phyloP scores from a whole-genome alignment of 2,797 vertebrate species.

The Rhincodon typus region DNA sequence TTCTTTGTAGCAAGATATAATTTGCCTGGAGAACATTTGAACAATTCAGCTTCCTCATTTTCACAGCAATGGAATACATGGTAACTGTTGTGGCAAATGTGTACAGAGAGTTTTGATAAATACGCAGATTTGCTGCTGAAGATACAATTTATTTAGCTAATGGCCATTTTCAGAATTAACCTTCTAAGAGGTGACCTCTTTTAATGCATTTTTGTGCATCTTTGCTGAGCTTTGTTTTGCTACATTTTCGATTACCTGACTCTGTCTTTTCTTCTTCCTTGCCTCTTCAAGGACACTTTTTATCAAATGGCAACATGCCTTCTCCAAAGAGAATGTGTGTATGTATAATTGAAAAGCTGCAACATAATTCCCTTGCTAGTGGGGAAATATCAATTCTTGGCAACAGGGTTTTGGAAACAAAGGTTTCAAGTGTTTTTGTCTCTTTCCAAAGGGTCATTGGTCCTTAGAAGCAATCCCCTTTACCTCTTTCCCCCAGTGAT shows the following conservation, averaged over 20 bases:
- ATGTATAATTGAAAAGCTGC: constrained; percentile 5
- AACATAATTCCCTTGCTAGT: background rate
- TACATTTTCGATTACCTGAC: background rate
- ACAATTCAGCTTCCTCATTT: background rate
- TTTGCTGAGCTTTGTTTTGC: background rate
- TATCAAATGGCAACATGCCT: background rate
- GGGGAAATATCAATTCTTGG: background rate
- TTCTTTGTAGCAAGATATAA: background rate
- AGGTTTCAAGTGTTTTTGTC: background rate
- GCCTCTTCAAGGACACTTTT: constrained; percentile 8
- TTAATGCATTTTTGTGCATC: background rate
- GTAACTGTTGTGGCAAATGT: background rate
- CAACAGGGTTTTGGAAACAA: background rate
- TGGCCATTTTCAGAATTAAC: background rate
- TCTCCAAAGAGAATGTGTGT: background rate
- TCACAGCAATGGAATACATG: background rate
- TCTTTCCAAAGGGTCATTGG: constrained; percentile 4
- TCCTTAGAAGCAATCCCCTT: background rate
- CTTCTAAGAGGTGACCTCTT: background rate
- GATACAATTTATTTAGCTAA: background rate
- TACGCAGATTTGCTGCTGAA: background rate
- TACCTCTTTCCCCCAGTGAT: background rate
- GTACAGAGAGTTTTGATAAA: background rate
- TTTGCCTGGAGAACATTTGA: background rate
- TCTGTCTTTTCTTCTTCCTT: background rate